Conservation (phyloP, 2,888 invertebrate genomes). For the Callosobruchus maculatus region DNA sequence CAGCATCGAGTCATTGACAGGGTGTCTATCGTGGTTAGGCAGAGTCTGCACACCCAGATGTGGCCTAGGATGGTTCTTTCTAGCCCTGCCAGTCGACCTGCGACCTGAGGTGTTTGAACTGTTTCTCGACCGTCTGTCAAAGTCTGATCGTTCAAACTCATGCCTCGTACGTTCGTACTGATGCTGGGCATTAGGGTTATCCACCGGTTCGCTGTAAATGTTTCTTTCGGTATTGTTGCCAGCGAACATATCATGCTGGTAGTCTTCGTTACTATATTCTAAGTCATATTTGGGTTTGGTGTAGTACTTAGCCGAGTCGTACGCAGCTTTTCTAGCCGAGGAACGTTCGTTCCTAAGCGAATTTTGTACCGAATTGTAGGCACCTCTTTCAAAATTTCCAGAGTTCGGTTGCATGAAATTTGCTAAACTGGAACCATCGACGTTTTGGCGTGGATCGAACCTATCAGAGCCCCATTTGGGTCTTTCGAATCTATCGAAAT, state of each 20-base stretch:
- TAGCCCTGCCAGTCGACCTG: conserved; percentile 41
- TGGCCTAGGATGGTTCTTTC: conserved; percentile 50
- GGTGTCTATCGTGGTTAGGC: conserved; percentile 56
- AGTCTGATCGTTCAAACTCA: conserved; percentile 60
- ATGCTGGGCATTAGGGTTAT: conserved; percentile 34
- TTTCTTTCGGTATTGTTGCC: conserved; percentile 54
- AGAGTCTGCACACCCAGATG: conserved; percentile 57
- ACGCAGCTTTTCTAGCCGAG: conserved; percentile 36
- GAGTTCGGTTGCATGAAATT: conserved; percentile 40
- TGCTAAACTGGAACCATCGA: conserved; percentile 39
- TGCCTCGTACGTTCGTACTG: conserved; percentile 50
- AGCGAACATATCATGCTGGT: conserved; percentile 35
- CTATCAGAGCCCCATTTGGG: conserved; percentile 56
- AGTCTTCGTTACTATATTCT: conserved; percentile 42
- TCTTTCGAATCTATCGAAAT: conserved; percentile 54
- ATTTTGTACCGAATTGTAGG: conserved; percentile 34
- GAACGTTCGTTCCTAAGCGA: conserved; percentile 38
- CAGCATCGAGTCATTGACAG: conserved; percentile 65
- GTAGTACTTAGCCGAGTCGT: conserved; percentile 45
- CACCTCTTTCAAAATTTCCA: conserved; percentile 39
- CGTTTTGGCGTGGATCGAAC: conserved; percentile 56
- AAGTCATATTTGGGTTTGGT: conserved; percentile 44
- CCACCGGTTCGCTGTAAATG: conserved; percentile 48
- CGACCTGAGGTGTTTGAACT: conserved; percentile 46
- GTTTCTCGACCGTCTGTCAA: conserved; percentile 47